Conservation (phyloP, 2,888 invertebrate genomes). For the Acrocyrtus sp. region DNA sequence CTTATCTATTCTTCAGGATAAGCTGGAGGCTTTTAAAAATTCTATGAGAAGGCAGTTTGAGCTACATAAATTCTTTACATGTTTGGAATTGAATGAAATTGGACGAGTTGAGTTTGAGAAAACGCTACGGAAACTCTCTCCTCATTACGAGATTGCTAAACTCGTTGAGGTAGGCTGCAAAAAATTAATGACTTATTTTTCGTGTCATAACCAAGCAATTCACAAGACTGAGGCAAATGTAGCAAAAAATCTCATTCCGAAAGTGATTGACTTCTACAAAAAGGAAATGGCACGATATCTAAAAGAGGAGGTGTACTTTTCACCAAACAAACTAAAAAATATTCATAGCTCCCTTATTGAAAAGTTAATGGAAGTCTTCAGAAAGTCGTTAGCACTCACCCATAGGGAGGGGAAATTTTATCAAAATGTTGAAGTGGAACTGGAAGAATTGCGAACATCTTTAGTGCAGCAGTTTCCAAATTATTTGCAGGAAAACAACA, state of each 20-base stretch:
- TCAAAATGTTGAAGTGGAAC: background rate
- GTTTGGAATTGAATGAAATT: too few relatives aligned
- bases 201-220: conserved; percentile 4
- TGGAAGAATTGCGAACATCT: background rate
- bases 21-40: too few relatives aligned
- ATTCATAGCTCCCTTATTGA: background rate
- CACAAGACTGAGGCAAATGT: background rate
- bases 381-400: background rate
- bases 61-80: too few relatives aligned
- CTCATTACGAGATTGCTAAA: too few relatives aligned
- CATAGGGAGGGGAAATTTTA: background rate
- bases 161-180: too few relatives aligned
- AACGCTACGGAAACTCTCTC: too few relatives aligned
- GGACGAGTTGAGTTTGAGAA: too few relatives aligned
- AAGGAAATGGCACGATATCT: conserved; percentile 3
- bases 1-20: too few relatives aligned
- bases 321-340: background rate
- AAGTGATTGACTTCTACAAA: background rate
- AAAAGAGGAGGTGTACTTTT: background rate
- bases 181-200: too few relatives aligned
- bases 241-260: background rate
- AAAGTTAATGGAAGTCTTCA: conserved; percentile 1
- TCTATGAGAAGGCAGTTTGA: too few relatives aligned
- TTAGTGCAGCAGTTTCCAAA: background rate
- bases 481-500: background rate